Base-by-base conservation (phyloP, 2,888 invertebrate genomes). In the Pachliopta kotzebuea region DNA sequence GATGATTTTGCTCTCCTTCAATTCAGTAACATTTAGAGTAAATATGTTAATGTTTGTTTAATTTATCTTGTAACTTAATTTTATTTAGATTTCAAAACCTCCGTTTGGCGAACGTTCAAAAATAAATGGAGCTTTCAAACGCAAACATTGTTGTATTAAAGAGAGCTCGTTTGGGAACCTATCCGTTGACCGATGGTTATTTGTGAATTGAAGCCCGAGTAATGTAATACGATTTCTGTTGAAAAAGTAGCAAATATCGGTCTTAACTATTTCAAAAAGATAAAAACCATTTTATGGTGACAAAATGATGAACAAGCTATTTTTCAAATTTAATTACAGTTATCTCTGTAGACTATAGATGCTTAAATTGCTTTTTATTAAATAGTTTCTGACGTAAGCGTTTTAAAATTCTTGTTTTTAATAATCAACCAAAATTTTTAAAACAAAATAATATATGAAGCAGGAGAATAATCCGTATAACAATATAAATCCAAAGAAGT, bases 81-180 rank as follows among this genome's bases (percentile, higher is more conserved):
- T 21, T 21, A 7, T 8, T 52, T 21, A 21, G 50, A 52, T 52
- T 57, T 57, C 24, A n/a, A 18, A 57, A 23, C n/a, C 23, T 72
- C 81, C 77, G n/a, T 29, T 64, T 60, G 64, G 64, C 60, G 60
- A 37, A 21, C 56, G 60, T 60, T 52, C 63, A 62, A 63, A 60
- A 37, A 52, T 65, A 62, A 66, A 61, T 63, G 57, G 56, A 31
- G n/a, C 62, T 60, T 57, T 63, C 56, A 21, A 56, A 56, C 24
- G 52, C 56, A 64, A 60, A 64, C 64, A 60, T 37, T 42, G 52
- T 50, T n/a, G 37, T 50, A 50, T 56, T 37, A 20, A 4, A 26
- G 56, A 50, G 26, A 26, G 53, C 52, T 52, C 42, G 56, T 60
- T 60, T 60, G 42, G 37, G 56, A 52, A 52, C 20, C 37, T 37